Evolutionary conservation across 2,888 invertebrate species (phyloP).

Genomic region (Brenthis hecate): DNA sequence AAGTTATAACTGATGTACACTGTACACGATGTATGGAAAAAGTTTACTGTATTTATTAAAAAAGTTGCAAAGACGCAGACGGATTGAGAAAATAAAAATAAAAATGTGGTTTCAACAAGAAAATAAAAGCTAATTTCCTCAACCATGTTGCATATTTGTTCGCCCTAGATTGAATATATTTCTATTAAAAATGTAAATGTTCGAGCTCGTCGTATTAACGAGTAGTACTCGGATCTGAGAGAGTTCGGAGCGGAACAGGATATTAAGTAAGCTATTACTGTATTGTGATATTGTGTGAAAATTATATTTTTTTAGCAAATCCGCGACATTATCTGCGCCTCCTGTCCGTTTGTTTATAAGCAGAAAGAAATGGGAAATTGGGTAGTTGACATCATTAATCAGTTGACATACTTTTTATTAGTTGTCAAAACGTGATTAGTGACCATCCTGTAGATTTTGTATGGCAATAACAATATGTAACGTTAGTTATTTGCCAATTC

Average conservation of each 20-base stretch:
- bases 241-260: background rate
- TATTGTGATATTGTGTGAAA: background rate
- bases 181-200: constrained; percentile 28
- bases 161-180: constrained; percentile 25
- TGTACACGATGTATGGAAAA: background rate
- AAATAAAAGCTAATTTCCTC: constrained; percentile 26
- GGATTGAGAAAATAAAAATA: constrained; percentile 6
- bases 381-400: no score
- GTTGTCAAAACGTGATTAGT: background rate
- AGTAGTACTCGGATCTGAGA: constrained; percentile 3
- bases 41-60: constrained; percentile 6
- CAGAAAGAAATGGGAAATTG: no score
- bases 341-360: no score
- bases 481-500: no score
- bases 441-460: background rate
- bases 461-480: no score
- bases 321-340: no score
- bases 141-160: constrained; percentile 25
- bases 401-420: no score
- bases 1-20: no score
- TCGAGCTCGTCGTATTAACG: constrained; percentile 25
- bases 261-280: constrained; percentile 1
- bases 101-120: constrained; percentile 18
- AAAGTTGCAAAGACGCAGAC: constrained; percentile 15
- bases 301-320: background rate